Percentiles rank a stretch among this genome's conserved stretches.
Evolutionary conservation across 2,113 vertebrate genomes (phyloP).

Genomic region (Chiloscyllium plagiosum): DNA sequence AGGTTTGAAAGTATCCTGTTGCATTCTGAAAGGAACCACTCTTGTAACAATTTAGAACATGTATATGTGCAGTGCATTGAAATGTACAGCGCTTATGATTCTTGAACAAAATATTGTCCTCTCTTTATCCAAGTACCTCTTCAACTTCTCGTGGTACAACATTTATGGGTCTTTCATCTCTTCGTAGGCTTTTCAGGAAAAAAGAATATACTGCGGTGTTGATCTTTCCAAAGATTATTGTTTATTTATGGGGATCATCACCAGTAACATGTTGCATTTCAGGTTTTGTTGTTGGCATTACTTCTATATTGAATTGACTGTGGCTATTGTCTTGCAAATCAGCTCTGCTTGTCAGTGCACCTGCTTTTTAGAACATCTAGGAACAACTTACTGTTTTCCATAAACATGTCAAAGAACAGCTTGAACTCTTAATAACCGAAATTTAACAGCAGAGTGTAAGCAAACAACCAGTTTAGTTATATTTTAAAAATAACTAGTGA

Average conservation of each 20-base stretch:
- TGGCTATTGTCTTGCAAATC: neutral
- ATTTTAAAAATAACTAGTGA: neutral
- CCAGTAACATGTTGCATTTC: neutral
- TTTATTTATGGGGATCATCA: neutral
- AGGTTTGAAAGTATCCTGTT: slow-evolving; percentile 5
- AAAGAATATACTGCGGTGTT: neutral
- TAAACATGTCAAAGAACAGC: neutral
- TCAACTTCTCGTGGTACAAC: neutral
- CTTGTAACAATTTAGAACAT: neutral
- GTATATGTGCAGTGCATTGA: neutral
- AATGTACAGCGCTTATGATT: neutral
- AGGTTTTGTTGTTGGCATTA: neutral
- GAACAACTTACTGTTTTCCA: neutral
- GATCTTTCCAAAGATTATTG: neutral
- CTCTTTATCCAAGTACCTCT: neutral
- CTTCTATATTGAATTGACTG: neutral
- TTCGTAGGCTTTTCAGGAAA: neutral
- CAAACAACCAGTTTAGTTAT: neutral
- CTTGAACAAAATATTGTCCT: neutral
- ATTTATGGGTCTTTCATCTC: neutral
- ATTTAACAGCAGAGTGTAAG: neutral
- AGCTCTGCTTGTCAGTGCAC: neutral
- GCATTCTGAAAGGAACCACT: slow-evolving; percentile 16
- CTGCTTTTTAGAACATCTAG: neutral
- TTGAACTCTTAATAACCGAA: neutral